Conservation (phyloP, 2,797 vertebrate genomes). For the Enteromius fasciolatus region DNA sequence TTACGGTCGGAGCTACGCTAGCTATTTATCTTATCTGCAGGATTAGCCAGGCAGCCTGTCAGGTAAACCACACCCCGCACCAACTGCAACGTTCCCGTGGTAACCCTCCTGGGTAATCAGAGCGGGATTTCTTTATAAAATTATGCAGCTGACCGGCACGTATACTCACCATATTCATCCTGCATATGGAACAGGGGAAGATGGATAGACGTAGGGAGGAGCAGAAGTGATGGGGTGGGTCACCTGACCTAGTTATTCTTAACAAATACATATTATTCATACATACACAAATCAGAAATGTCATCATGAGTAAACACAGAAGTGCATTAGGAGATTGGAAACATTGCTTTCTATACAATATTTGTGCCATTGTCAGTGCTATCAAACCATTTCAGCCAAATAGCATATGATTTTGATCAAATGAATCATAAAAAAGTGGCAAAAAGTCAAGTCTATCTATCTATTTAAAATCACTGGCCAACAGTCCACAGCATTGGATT, state of each 20-base stretch:
- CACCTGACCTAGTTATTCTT: constrained; percentile 48
- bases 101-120: constrained; percentile 59
- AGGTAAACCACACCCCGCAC: constrained; percentile 54
- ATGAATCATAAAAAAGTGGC: background rate
- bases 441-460: background rate
- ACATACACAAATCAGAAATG: constrained; percentile 37
- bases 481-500: background rate
- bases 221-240: constrained; percentile 45
- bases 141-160: constrained; percentile 75
- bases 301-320: constrained; percentile 18
- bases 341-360: background rate
- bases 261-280: constrained; percentile 34
- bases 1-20: constrained; percentile 61
- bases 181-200: constrained; percentile 54
- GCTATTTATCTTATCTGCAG: constrained; percentile 60
- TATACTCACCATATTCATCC: constrained; percentile 81
- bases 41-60: constrained; percentile 59
- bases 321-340: constrained; percentile 41
- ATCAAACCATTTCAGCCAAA: background rate
- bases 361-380: background rate
- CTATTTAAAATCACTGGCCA: background rate
- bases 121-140: constrained; percentile 74
- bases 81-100: constrained; percentile 34
- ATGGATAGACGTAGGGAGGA: constrained; percentile 60
- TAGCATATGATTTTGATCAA: background rate